phyloP scores from a whole-genome alignment of 2,113 vertebrate species.

The Nanorana parkeri region DNA sequence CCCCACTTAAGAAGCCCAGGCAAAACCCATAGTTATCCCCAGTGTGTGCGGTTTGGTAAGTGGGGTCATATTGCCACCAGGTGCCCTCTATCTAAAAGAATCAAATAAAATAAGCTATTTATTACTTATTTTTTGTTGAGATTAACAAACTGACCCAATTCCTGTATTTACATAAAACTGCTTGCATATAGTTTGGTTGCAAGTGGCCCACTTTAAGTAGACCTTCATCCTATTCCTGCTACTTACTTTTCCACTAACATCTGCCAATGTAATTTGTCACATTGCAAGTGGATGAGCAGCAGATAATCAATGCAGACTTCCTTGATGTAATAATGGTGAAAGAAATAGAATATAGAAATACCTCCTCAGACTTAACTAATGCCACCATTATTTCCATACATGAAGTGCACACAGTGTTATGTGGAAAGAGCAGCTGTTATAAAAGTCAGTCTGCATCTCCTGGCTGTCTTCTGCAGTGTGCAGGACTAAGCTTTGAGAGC shows the following conservation, averaged over 20 bases:
- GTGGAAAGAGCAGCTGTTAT: slow-evolving; percentile 4
- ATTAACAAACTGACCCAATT: too few species aligned
- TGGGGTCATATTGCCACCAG: too few species aligned
- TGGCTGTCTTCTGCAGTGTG: too few species aligned
- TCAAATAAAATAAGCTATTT: too few species aligned
- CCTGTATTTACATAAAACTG: too few species aligned
- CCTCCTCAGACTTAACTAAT: slow-evolving; percentile 33
- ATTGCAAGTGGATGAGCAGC: slow-evolving; percentile 31
- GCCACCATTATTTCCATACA: slow-evolving; percentile 38
- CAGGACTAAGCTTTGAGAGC: too few species aligned
- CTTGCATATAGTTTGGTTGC: not conserved
- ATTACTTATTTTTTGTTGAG: too few species aligned
- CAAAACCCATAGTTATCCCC: too few species aligned
- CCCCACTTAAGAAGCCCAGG: too few species aligned
- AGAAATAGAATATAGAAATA: slow-evolving; percentile 22
- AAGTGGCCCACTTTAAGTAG: not conserved
- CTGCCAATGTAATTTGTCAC: slow-evolving; percentile 16
- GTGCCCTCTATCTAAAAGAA: too few species aligned
- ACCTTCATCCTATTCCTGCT: slow-evolving; percentile 14
- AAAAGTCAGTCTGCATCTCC: too few species aligned
- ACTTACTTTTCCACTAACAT: slow-evolving; percentile 3
- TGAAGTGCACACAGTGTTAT: slow-evolving; percentile 25
- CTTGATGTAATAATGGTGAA: slow-evolving; percentile 35
- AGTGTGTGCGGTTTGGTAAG: too few species aligned
- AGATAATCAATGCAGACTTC: slow-evolving; percentile 19